Percentiles rank a stretch among this genome's conserved stretches.
Evolutionary conservation across 1,140 invertebrate species (phyloP).

Genomic region (Leptinotarsa defecta): DNA sequence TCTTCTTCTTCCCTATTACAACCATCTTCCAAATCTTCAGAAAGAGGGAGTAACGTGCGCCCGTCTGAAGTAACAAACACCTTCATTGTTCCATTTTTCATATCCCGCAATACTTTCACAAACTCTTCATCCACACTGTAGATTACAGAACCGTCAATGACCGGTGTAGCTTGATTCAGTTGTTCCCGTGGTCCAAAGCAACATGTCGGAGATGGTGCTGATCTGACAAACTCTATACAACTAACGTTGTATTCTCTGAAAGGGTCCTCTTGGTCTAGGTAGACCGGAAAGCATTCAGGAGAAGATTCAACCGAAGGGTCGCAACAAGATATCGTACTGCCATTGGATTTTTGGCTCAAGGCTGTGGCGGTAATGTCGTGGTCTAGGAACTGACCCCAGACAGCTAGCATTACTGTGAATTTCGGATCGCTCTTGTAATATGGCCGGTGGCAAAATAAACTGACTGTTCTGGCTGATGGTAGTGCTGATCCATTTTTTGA

Average conservation of each 20-base stretch:
- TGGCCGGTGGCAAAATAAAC: slow-evolving; percentile 72
- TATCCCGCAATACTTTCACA: slow-evolving; percentile 62
- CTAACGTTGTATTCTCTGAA: slow-evolving; percentile 67
- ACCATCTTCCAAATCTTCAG: slow-evolving; percentile 72
- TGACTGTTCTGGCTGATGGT: slow-evolving; percentile 76
- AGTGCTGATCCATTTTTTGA: slow-evolving; percentile 62
- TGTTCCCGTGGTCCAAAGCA: slow-evolving; percentile 84
- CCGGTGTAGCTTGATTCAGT: slow-evolving; percentile 87
- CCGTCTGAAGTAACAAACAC: slow-evolving; percentile 69
- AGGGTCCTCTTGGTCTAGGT: slow-evolving; percentile 68
- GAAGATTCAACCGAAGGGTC: slow-evolving; percentile 58
- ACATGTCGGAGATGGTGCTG: slow-evolving; percentile 85
- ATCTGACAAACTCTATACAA: slow-evolving; percentile 85
- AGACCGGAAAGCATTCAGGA: slow-evolving; percentile 83
- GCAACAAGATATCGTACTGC: slow-evolving; percentile 70
- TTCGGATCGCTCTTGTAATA: slow-evolving; percentile 71
- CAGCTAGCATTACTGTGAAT: slow-evolving; percentile 81
- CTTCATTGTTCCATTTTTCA: slow-evolving; percentile 63
- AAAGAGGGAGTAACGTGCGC: slow-evolving; percentile 70
- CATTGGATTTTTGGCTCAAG: slow-evolving; percentile 68
- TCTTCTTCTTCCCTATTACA: slow-evolving; percentile 73
- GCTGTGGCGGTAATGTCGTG: slow-evolving; percentile 91
- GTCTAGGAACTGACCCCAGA: slow-evolving; percentile 95
- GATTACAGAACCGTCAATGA: slow-evolving; percentile 87
- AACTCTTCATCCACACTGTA: slow-evolving; percentile 71